A percentile compares a stretch with the other conserved stretches of the same genome.
phyloP scores from a whole-genome alignment of 2,797 vertebrate genomes.

The Echiichthys vipera region DNA sequence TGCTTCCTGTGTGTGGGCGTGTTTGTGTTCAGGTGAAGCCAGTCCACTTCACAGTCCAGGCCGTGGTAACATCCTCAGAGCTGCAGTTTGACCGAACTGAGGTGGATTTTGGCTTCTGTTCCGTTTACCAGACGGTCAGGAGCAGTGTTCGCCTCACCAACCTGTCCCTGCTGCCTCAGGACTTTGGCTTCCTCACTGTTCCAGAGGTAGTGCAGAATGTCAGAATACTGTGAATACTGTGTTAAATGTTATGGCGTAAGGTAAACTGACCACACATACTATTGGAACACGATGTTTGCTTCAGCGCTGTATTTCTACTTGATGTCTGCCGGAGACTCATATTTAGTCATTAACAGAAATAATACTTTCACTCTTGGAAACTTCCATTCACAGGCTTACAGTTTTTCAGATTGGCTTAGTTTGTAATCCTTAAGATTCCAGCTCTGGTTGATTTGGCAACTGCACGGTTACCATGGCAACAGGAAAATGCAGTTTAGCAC shows the following conservation, averaged over 20 bases:
- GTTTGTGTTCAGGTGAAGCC: slow-evolving; percentile 82
- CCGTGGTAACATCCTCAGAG: slow-evolving; percentile 90
- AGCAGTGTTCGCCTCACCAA: slow-evolving; percentile 85
- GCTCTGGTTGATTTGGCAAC: not conserved
- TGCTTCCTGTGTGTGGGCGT: slow-evolving; percentile 8
- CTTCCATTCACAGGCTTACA: not conserved
- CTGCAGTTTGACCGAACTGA: slow-evolving; percentile 83
- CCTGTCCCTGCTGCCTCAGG: slow-evolving; percentile 91
- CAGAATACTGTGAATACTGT: not conserved
- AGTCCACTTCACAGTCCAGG: slow-evolving; percentile 87
- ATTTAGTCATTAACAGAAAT: not conserved
- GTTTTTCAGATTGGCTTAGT: not conserved
- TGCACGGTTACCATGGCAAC: slow-evolving; percentile 2
- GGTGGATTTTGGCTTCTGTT: slow-evolving; percentile 91
- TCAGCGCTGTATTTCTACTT: not conserved
- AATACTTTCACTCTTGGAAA: not conserved
- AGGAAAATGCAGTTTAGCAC: slow-evolving; percentile 1
- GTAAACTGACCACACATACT: not conserved
- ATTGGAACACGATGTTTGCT: not conserved
- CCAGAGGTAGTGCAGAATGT: slow-evolving; percentile 85
- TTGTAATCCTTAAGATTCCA: not conserved
- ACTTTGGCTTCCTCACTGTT: slow-evolving; percentile 90
- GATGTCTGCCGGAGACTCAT: not conserved
- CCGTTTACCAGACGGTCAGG: slow-evolving; percentile 86
- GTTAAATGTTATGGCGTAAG: slow-evolving; percentile 3